Base-by-base conservation (phyloP, 1,140 invertebrate genomes). In the Penaeus indicus region DNA sequence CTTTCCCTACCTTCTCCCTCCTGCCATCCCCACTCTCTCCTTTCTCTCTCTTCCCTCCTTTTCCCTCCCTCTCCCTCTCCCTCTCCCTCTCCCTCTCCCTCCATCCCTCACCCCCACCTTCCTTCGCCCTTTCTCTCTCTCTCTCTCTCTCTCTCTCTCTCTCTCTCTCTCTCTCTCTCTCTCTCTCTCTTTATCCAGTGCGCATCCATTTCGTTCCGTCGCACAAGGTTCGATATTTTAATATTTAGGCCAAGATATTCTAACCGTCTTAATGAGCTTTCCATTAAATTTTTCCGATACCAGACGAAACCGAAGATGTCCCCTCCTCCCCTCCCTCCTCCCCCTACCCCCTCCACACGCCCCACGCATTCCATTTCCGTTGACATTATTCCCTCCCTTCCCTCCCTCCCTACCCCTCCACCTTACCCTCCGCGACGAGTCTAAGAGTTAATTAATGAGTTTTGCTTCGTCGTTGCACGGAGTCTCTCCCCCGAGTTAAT, bases 21-120 rank as follows among this genome's bases (percentile, higher is more conserved):
- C n/a, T 61, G 3, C 22, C 8, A 27, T 13, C 13, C 25, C n/a
- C 16, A 42, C 21, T 13, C 22, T 32, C n/a, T 83, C 13, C 61
- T 21, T 54, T 18, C 47, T 27, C 27, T 54, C 25, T 16, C 27
- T 7, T 19, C 19, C 10, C 11, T 32, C 27, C 27, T 25, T 83
- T 22, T 32, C 38, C 22, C 10, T 61, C 22, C 18, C 19, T 81
- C 5, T 81, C 42, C 25, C 27, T 72, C 19, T 69, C 64, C n/a
- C 10, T 10, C 32, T 5, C 0, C 54, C 63, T 25, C 32, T 72
- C 67, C 60, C 83, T n/a, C 67, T 47, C 32, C 32, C 63, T 84
- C 67, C 72, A 42, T 75, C 83, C 64, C 64, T 62, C 79, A 47
- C 79, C 32, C 42, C 47, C 62, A 19, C 64, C 64, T 21, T 69